Evolutionary conservation across 1,140 invertebrate genomes (phyloP).

Genomic region (Diploscapter pachys): DNA sequence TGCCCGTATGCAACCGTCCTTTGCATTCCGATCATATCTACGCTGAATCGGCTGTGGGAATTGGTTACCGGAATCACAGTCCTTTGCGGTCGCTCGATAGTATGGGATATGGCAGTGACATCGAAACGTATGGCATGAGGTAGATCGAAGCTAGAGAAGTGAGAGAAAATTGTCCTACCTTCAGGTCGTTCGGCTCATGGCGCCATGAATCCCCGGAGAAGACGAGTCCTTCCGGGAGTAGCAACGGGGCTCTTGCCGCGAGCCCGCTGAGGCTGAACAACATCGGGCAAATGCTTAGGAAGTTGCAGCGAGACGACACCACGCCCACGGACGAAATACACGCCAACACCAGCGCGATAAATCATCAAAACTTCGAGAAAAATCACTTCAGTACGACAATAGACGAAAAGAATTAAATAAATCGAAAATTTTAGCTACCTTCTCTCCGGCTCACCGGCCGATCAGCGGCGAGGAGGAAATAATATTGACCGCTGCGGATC

Average conservation of each 20-base stretch:
- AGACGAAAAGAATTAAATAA: not conserved
- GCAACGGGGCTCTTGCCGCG: slow-evolving; percentile 4
- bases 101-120: slow-evolving; percentile 9
- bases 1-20: not conserved
- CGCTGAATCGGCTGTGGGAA: slow-evolving; percentile 19
- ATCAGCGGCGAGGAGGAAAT: not conserved
- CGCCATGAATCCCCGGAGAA: slow-evolving; percentile 3
- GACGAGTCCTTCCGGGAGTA: slow-evolving; percentile 18
- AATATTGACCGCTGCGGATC: slow-evolving; percentile 31
- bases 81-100: not conserved
- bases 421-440: not conserved
- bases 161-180: not conserved
- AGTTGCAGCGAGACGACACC: slow-evolving; percentile 32
- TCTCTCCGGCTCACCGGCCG: not conserved
- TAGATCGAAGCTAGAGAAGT: not conserved
- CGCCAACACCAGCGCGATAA: not conserved
- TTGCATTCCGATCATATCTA: slow-evolving; percentile 26
- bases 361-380: too few species aligned
- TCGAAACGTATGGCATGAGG: slow-evolving; percentile 5
- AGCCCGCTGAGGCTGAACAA: slow-evolving; percentile 31
- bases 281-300: slow-evolving; percentile 36
- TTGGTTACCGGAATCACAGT: not conserved
- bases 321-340: not conserved
- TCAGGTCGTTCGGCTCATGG: slow-evolving; percentile 20
- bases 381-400: too few species aligned